Evolutionary conservation across 2,113 vertebrate species (phyloP).

Genomic region (Puffinus mauretanicus): DNA sequence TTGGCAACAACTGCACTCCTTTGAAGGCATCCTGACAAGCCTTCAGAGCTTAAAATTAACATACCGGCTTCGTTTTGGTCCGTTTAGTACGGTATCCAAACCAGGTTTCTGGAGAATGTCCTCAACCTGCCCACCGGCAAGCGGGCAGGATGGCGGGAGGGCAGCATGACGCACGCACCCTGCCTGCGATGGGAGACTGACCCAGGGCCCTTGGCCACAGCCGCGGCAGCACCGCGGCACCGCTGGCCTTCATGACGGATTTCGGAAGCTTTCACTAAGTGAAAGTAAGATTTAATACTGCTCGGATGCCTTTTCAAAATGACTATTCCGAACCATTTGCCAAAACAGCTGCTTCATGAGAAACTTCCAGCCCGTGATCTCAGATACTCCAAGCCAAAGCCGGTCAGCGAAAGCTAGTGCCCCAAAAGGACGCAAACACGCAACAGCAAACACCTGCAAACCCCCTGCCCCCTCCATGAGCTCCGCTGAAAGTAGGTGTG

Average conservation of each 20-base stretch:
- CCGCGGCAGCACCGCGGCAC: neutral
- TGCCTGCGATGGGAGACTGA: neutral
- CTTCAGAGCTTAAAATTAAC: neutral
- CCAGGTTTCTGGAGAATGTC: neutral
- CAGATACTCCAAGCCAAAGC: neutral
- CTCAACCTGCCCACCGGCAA: rapidly evolving
- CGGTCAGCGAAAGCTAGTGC: neutral
- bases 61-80: neutral
- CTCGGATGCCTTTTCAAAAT: neutral
- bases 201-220: neutral
- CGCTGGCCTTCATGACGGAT: rapidly evolving
- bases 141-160: neutral
- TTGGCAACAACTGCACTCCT: neutral
- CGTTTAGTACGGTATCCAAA: neutral
- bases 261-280: neutral
- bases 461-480: neutral
- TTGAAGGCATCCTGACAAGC: neutral
- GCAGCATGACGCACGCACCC: neutral
- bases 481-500: neutral
- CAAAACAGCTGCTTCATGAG: neutral
- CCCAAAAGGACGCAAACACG: neutral
- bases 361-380: neutral
- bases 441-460: neutral
- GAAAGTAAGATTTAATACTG: neutral
- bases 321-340: neutral